Evolutionary conservation across 1,140 invertebrate genomes (phyloP), one percentile per base, ranked within the genome.

Genomic region (Mylabris phalerata): DNA sequence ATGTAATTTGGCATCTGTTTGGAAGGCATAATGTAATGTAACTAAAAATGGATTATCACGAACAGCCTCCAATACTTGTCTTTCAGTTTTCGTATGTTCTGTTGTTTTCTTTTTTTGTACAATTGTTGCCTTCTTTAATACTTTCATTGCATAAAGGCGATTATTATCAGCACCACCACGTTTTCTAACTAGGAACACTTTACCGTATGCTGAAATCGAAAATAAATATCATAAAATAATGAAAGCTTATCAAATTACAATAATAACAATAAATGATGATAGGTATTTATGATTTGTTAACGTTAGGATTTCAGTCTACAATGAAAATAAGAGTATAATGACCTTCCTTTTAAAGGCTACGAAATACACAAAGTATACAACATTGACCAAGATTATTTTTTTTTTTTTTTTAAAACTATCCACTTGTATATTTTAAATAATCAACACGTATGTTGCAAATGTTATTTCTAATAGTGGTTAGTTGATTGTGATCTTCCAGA

Each of bases 71-170:
- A 96, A 75, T 25, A 95, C 92, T 78, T 88, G 84, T 75, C 93
- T 77, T 74, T 96, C 93, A 1, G 92, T 94, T 77, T 89, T 86
- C 6, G 92, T 95, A 75, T 96, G 93, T 71, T 96, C 93, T 0
- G 93, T 89, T 25, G 92, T 95, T 75, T 96, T 95, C 67, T 91
- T 87, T 76, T 94, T 95, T 71, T 90, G 88, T 1, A 93, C 87
- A 58, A 95, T 92, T 1, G 88, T 87, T 2, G 89, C 88, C 73
- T 94, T 94, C 71, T 92, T 92, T 61, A 96, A 76, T 41, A 96
- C 90, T 74, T 96, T 96, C 93, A 96, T 95, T 7, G 93, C 93
- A 76, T 95, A 96, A 10, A 95, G 77, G 57, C 87, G 84, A 1
- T 88, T 87, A 62, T 85, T 80, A 77, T 96, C 93, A 5, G 82